Evolutionary conservation across 1,140 invertebrate species (phyloP).

Genomic region (Pachyrhynchus sulphureomaculatus): DNA sequence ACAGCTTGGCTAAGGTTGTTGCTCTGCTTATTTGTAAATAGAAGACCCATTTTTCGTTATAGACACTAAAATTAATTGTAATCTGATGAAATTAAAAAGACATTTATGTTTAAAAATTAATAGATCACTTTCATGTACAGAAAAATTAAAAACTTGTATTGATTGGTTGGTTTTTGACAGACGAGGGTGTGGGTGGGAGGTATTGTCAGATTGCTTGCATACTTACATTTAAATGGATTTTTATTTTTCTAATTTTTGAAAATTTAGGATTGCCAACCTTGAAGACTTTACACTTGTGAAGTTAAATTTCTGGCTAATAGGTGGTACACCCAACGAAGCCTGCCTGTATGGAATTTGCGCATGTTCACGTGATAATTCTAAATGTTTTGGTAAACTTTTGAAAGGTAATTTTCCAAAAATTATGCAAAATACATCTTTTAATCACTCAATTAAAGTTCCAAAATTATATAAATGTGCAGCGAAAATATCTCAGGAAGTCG

Average conservation of each 20-base stretch:
- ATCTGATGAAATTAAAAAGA: not conserved
- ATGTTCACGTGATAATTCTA: not conserved
- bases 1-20: not conserved
- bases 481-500: slow-evolving; percentile 65
- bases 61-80: not conserved
- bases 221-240: too few species aligned
- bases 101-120: slow-evolving; percentile 7
- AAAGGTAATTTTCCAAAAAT: slow-evolving; percentile 1
- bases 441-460: slow-evolving; percentile 75
- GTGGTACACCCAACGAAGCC: too few species aligned
- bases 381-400: not conserved
- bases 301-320: too few species aligned
- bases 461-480: slow-evolving; percentile 72
- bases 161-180: slow-evolving; percentile 24
- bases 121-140: not conserved
- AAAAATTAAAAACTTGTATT: slow-evolving; percentile 24
- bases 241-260: too few species aligned
- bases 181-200: slow-evolving; percentile 5
- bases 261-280: too few species aligned
- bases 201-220: too few species aligned
- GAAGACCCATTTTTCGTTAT: not conserved
- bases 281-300: too few species aligned
- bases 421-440: slow-evolving; percentile 48
- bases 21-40: not conserved
- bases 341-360: too few species aligned